Base-by-base conservation (phyloP, 1,140 invertebrate species). In the Drepana arcuata region DNA sequence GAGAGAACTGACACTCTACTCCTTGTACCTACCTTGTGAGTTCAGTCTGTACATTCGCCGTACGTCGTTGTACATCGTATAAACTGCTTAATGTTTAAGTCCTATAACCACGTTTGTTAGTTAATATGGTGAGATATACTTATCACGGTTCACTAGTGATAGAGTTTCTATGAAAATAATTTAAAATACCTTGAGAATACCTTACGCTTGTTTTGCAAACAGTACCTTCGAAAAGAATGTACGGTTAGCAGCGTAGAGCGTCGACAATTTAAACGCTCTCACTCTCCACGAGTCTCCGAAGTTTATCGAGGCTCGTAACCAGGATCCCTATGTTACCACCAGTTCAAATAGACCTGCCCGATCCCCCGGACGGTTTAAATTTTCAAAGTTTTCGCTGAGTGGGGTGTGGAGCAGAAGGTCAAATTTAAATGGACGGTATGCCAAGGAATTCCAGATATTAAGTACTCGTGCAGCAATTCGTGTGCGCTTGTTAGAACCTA, bases 371-470 rank as follows among this genome's bases (percentile, higher is more conserved):
- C 34, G 31, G 29, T 34, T 21, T 44, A 27, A 30, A 32, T 28
- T 34, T 16, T 16, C 23, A 27, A 41, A 65, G 25, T 63, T 68
- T 40, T 32, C 2, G 14, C 43, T 54, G 14, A 42, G 18, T 77
- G 68, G 75, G 34, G 51, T 42, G 43, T 44, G 48, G 26, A 59
- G 44, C 41, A n/a, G n/a, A n/a, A n/a, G n/a, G n/a, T n/a, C n/a
- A n/a, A n/a, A n/a, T n/a, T n/a, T n/a, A n/a, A n/a, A n/a, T n/a
- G n/a, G n/a, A n/a, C n/a, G n/a, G n/a, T n/a, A n/a, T n/a, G n/a
- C n/a, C n/a, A 27, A 70, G 69, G 72, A 75, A 77, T 80, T 61
- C 52, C 39, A 62, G 68, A 77, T 77, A 80, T 80, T 77, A 80
- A 72, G 59, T 57, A 53, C 55, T 58, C 44, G 53, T 41, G 35